Evolutionary conservation across 1,140 invertebrate species (phyloP).

Genomic region (Bacillus rossius): DNA sequence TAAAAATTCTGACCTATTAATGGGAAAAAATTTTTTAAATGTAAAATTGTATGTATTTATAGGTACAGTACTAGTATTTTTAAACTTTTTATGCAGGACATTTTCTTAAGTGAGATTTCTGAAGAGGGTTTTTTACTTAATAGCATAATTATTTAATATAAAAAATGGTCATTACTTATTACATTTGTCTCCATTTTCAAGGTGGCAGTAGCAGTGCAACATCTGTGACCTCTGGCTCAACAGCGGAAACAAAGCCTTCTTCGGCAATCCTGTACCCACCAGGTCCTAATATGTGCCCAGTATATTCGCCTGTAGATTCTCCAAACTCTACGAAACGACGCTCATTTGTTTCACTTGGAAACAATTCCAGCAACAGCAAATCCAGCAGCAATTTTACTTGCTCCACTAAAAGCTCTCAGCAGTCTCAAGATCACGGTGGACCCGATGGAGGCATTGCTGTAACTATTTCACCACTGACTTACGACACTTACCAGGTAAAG

Average conservation of each 20-base stretch:
- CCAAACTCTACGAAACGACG: conserved; percentile 60
- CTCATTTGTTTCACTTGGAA: conserved; percentile 65
- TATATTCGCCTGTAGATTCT: conserved; percentile 45
- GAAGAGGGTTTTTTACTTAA: too few species aligned
- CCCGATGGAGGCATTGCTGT: too few species aligned
- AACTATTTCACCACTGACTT: too few species aligned
- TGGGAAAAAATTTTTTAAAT: too few species aligned
- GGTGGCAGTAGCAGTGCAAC: conserved; percentile 50
- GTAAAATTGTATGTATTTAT: too few species aligned
- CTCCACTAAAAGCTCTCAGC: conserved; percentile 57
- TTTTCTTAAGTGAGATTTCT: too few species aligned
- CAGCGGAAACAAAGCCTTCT: conserved; percentile 62
- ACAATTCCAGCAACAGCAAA: conserved; percentile 64
- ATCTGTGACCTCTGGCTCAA: conserved; percentile 54
- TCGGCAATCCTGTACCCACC: conserved; percentile 52
- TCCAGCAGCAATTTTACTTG: conserved; percentile 64
- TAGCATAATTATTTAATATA: too few species aligned
- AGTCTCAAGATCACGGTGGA: conserved; percentile 36
- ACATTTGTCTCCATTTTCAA: conserved; percentile 1
- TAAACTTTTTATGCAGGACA: too few species aligned
- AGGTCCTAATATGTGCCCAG: neutral
- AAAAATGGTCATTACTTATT: conserved; percentile 2
- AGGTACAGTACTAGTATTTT: too few species aligned
- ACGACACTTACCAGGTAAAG: too few species aligned
- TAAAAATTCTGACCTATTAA: too few species aligned